phyloP scores from a whole-genome alignment of 2,797 vertebrate species.

The Hippocampus kuda region DNA sequence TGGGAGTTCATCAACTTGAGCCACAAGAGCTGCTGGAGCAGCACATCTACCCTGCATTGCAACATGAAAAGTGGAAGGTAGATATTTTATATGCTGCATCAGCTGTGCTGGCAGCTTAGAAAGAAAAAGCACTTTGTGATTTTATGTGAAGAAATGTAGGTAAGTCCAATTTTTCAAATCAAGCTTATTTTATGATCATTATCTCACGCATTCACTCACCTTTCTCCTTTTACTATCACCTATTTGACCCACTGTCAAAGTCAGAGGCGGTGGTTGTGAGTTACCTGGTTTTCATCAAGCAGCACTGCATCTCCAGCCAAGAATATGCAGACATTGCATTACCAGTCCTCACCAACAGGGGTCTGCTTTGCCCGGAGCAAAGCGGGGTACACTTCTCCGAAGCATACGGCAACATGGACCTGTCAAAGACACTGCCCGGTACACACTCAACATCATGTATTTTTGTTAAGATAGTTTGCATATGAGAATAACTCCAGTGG shows the following conservation, averaged over 20 bases:
- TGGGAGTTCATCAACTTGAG: constrained; percentile 68
- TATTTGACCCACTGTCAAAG: constrained; percentile 50
- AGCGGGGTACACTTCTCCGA: constrained; percentile 65
- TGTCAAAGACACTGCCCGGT: constrained; percentile 64
- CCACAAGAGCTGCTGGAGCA: constrained; percentile 66
- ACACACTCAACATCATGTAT: constrained; percentile 7
- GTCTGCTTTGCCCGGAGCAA: constrained; percentile 55
- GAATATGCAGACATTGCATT: constrained; percentile 49
- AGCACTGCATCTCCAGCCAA: constrained; percentile 51
- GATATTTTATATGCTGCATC: neutral
- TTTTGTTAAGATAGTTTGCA: neutral
- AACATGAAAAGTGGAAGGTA: constrained; percentile 66
- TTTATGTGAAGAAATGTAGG: neutral
- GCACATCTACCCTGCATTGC: constrained; percentile 69
- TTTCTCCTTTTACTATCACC: neutral
- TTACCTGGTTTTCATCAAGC: constrained; percentile 74
- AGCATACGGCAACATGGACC: constrained; percentile 65
- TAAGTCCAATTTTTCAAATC: neutral
- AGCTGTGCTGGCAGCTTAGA: neutral
- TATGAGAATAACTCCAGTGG: neutral
- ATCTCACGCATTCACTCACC: neutral
- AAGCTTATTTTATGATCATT: neutral
- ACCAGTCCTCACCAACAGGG: constrained; percentile 68
- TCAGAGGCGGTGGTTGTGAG: constrained; percentile 59
- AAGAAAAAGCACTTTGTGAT: neutral